Evolutionary conservation across 2,113 vertebrate genomes (phyloP).

Genomic region (Perccottus glenii): DNA sequence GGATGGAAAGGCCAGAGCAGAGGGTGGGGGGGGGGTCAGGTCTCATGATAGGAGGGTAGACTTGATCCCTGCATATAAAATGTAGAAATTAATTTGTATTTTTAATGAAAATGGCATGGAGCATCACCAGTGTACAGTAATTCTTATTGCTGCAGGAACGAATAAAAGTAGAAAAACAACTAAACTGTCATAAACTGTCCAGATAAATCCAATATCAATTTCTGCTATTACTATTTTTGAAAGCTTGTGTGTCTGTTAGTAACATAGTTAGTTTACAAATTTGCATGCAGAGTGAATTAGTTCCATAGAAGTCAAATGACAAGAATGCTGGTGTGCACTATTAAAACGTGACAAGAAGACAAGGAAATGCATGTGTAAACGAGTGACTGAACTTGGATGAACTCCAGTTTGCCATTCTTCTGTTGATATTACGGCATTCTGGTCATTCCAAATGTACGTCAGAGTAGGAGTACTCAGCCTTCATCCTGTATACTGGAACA

Average conservation of each 20-base stretch:
- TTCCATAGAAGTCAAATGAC: constrained; percentile 52
- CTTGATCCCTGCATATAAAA: constrained; percentile 42
- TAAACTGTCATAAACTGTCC: constrained; percentile 3
- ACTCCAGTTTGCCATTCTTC: constrained; percentile 10
- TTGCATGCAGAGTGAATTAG: constrained; percentile 45
- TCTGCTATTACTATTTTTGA: no score
- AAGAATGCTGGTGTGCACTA: constrained; percentile 60
- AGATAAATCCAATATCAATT: constrained; percentile 7
- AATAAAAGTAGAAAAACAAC: constrained; percentile 4
- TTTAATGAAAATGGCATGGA: constrained; percentile 24
- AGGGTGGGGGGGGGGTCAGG: constrained; percentile 28
- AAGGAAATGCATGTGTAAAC: constrained; percentile 10
- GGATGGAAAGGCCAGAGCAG: constrained; percentile 50
- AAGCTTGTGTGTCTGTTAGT: constrained; percentile 10
- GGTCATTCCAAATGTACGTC: constrained; percentile 24
- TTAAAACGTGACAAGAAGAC: background rate
- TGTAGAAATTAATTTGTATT: constrained; percentile 54
- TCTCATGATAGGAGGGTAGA: constrained; percentile 46
- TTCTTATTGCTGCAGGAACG: background rate
- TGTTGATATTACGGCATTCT: constrained; percentile 13
- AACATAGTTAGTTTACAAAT: constrained; percentile 59
- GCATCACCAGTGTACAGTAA: background rate
- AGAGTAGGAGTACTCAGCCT: background rate
- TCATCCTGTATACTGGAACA: constrained; percentile 4
- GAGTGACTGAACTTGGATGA: constrained; percentile 29